Conservation (phyloP, 2,888 invertebrate species). For the Spialia ferax region DNA sequence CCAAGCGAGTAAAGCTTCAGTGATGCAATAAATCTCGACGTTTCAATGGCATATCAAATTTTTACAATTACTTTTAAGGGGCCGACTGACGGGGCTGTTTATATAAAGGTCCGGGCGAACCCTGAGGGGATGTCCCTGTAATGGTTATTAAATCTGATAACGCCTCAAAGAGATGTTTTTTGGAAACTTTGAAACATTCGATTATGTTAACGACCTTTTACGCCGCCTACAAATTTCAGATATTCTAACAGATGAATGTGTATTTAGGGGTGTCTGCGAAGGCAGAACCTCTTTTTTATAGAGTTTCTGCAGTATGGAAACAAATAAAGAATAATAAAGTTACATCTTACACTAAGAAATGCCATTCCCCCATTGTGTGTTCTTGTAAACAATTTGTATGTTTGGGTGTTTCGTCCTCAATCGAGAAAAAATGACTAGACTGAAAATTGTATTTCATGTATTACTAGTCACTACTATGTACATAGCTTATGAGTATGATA, state of each 20-base stretch:
- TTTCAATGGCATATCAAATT: slow-evolving; percentile 24
- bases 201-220: slow-evolving; percentile 24
- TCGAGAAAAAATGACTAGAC: too few species aligned
- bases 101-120: background rate
- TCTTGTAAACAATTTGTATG: too few species aligned
- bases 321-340: too few species aligned
- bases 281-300: background rate
- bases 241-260: slow-evolving; percentile 12
- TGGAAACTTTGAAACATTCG: slow-evolving; percentile 25
- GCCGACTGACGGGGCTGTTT: slow-evolving; percentile 14
- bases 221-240: slow-evolving; percentile 10
- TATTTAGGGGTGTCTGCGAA: background rate
- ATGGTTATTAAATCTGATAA: slow-evolving; percentile 48
- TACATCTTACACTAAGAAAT: too few species aligned
- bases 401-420: too few species aligned
- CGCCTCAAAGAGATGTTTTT: slow-evolving; percentile 32
- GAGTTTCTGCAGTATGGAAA: too few species aligned
- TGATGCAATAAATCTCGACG: slow-evolving; percentile 13
- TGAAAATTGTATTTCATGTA: too few species aligned
- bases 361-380: too few species aligned
- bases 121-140: slow-evolving; percentile 37
- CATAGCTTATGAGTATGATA: too few species aligned
- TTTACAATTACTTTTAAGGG: slow-evolving; percentile 15
- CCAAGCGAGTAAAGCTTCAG: slow-evolving; percentile 2
- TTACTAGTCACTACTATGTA: too few species aligned